Base-by-base conservation (phyloP, 2,797 vertebrate genomes). In the Oreochromis grahami region DNA sequence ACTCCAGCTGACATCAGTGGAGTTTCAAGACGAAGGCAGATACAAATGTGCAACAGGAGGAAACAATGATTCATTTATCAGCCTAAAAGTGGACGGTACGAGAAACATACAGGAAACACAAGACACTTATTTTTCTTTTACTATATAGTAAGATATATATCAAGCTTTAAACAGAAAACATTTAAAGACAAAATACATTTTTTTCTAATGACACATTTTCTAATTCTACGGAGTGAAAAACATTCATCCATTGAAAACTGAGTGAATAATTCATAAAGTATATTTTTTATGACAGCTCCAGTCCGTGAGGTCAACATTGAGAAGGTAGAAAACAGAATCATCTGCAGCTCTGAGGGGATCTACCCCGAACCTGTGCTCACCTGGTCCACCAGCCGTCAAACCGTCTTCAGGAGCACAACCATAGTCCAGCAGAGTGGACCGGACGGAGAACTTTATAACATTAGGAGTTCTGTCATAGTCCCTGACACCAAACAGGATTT, bases 11-110 rank as follows among this genome's bases (percentile, higher is more conserved):
- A 92, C 6, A 15, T 55, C 80, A 7, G 50, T 96, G 76, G 21
- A 13, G 0, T 0, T 95, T 50, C 29, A 72, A 65, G 97, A 97
- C 5, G 34, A 91, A 53, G 95, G 94, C 7, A 74, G 0, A 74
- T 98, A 97, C 1, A 58, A 36, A 63, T 4, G 3, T 98, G 96
- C 68, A 97, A 96, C 2, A 85, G 91, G 34, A 1, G 63, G 63
- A 68, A 24, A 21, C 63, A 41, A 53, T 8, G 79, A 78, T 68
- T 24, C 2, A 3, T 79, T 45, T 4, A 77, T 95, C 8, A 2
- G 0, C 0, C 76, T 97, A 2, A 51, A 1, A 0, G 14, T 97
- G 36, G 79, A 82, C 91, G 96, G 96, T 97, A 51, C 85, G 87
- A 85, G 45, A 38, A 34, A 68, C 78, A 26, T 24, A 68, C n/a